Evolutionary conservation across 2,797 vertebrate genomes (phyloP), one percentile per base, ranked within the genome.

Genomic region (Dallia pectoralis): DNA sequence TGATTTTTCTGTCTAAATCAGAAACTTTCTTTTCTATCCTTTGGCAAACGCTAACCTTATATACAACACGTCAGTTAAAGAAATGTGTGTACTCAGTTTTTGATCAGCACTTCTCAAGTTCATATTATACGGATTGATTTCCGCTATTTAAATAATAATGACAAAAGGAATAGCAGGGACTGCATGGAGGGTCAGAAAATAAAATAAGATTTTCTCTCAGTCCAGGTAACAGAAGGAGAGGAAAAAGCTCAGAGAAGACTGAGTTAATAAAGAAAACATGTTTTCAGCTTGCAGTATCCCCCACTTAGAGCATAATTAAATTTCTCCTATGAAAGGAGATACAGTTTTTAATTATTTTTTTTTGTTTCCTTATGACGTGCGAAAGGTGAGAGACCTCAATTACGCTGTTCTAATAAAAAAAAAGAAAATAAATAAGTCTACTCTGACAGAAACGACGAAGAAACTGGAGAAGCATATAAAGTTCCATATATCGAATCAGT

Each of bases 321-420:
- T 92, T 94, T 91, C 84, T 78, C 74, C 79, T 72, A 83, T 90
- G 89, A 91, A 91, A 90, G 76, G 12, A 92, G 91, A 93, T 92
- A 91, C 84, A 76, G 77, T 80, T 88, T 93, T 93, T 93, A 93
- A 94, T 94, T 93, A 93, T 91, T 92, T 92, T 91, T 87, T 88
- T 89, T 92, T 89, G 82, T 85, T 91, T 89, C 87, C 86, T 91
- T 90, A 89, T 73, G 85, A 90, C 89, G 89, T 91, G 90, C 86
- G 89, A 85, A 87, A 91, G 92, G 92, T 92, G 90, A 92, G 83
- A 88, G 89, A 94, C 91, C 92, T 92, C 89, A 93, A 93, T 93
- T 93, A 93, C 89, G 89, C 89, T 82, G 83, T 89, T 90, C 88
- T 91, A 93, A 93, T 92, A 93, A 92, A 89, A 88, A 83, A 87